Evolutionary conservation across 2,888 invertebrate species (phyloP).

Genomic region (Petrolisthes cinctipes): DNA sequence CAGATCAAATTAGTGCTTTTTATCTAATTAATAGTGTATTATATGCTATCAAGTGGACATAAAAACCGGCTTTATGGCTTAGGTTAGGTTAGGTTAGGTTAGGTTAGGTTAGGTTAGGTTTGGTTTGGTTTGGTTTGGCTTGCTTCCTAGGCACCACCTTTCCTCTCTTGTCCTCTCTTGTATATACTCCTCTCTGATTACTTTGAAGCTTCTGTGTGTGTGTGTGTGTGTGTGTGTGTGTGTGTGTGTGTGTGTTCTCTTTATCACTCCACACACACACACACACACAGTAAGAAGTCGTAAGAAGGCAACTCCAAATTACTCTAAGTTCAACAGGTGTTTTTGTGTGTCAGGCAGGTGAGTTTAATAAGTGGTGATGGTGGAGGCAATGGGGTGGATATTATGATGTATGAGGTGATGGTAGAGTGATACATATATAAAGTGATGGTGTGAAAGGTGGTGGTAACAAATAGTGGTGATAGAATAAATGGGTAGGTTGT

Average conservation of each 20-base stretch:
- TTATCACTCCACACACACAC: not conserved
- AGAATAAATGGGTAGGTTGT: not conserved
- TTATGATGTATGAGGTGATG: not conserved
- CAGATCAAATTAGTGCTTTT: slow-evolving; percentile 53
- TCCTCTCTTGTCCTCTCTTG: no score
- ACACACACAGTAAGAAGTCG: no score
- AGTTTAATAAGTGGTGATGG: no score
- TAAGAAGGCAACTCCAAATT: no score
- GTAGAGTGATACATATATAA: not conserved
- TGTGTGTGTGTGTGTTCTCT: not conserved
- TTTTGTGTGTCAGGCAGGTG: no score
- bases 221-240: slow-evolving; percentile 8
- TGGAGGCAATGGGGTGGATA: no score
- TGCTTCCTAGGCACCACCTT: not conserved
- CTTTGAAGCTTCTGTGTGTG: not conserved
- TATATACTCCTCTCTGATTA: no score
- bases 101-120: no score
- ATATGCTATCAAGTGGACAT: slow-evolving; percentile 40
- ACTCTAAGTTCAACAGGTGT: no score
- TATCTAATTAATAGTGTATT: slow-evolving; percentile 46
- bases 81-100: no score
- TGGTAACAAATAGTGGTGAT: not conserved
- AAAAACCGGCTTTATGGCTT: slow-evolving; percentile 8
- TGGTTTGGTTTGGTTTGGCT: not conserved
- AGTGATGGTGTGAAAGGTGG: not conserved